Percentiles rank a stretch among this genome's conserved stretches.
phyloP scores from a whole-genome alignment of 2,888 invertebrate genomes.

The Epirrita christyi region DNA sequence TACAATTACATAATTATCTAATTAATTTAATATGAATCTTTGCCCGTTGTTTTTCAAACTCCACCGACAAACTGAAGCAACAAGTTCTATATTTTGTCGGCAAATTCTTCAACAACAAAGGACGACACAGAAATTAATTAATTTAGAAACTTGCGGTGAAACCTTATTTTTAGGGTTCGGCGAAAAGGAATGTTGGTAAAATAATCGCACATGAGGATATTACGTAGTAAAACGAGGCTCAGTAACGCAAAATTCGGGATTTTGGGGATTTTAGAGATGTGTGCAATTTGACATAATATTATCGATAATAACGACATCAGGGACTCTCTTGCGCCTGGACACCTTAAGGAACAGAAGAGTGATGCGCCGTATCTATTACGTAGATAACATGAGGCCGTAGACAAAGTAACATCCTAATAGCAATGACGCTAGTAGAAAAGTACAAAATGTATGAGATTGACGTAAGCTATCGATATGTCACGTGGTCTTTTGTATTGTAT shows the following conservation, averaged over 20 bases:
- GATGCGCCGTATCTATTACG: too few species aligned
- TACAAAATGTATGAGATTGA: too few species aligned
- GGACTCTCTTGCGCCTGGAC: too few species aligned
- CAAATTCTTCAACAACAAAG: slow-evolving; percentile 39
- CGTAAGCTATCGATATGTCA: too few species aligned
- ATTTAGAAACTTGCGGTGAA: slow-evolving; percentile 26
- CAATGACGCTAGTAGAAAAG: too few species aligned
- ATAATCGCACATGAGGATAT: slow-evolving; percentile 24
- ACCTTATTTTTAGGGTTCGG: slow-evolving; percentile 27
- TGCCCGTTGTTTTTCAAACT: not conserved
- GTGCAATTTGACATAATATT: too few species aligned
- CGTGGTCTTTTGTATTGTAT: too few species aligned
- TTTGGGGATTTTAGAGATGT: too few species aligned
- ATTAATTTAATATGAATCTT: not conserved
- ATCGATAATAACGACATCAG: too few species aligned
- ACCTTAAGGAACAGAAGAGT: too few species aligned
- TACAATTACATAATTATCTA: not conserved
- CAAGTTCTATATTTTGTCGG: slow-evolving; percentile 45
- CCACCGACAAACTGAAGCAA: slow-evolving; percentile 35
- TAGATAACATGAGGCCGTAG: too few species aligned
- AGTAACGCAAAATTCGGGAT: not conserved
- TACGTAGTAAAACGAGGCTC: not conserved
- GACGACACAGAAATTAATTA: slow-evolving; percentile 37
- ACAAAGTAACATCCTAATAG: too few species aligned
- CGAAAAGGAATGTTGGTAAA: slow-evolving; percentile 16